A percentile compares a stretch with the other conserved stretches of the same genome.
Conservation (phyloP, 2,888 invertebrate species). For the Epirrhoe alternata region DNA sequence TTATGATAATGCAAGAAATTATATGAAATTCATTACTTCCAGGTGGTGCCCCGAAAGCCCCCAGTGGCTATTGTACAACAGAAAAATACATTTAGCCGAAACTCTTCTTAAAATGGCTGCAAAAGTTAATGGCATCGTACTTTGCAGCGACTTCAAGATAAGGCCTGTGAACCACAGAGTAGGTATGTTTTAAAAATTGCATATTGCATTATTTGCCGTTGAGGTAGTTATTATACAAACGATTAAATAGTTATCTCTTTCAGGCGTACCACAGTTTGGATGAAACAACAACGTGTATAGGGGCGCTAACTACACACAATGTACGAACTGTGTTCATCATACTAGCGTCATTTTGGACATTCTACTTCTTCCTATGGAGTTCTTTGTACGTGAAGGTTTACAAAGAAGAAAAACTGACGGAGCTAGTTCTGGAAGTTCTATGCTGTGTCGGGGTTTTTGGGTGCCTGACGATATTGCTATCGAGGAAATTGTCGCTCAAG, state of each 20-base stretch:
- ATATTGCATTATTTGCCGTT: neutral
- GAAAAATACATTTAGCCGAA: constrained; percentile 68
- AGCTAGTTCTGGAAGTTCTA: constrained; percentile 55
- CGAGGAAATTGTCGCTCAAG: constrained; percentile 57
- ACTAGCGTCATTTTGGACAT: constrained; percentile 59
- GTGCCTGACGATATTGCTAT: constrained; percentile 57
- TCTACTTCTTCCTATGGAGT: constrained; percentile 67
- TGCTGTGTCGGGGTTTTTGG: constrained; percentile 55
- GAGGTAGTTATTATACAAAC: neutral
- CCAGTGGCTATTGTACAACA: constrained; percentile 73
- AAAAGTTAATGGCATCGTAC: constrained; percentile 60
- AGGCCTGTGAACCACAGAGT: constrained; percentile 77
- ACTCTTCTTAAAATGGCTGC: constrained; percentile 65
- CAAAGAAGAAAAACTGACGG: constrained; percentile 42
- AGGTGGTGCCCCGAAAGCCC: constrained; percentile 79
- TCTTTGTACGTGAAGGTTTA: constrained; percentile 65
- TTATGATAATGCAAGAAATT: neutral
- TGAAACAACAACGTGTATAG: constrained; percentile 66
- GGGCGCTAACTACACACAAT: constrained; percentile 64
- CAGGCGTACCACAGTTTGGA: constrained; percentile 75
- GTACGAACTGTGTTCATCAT: constrained; percentile 57
- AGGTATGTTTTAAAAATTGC: constrained; percentile 57
- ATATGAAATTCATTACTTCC: constrained; percentile 28
- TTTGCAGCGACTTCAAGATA: constrained; percentile 75
- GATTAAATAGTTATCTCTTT: constrained; percentile 51